These are phyloP conservation scores for Epizoanthus fatuus DNA, from an alignment of 92 coral and sea anemone genomes.

Conservation along the genomic window DNA sequence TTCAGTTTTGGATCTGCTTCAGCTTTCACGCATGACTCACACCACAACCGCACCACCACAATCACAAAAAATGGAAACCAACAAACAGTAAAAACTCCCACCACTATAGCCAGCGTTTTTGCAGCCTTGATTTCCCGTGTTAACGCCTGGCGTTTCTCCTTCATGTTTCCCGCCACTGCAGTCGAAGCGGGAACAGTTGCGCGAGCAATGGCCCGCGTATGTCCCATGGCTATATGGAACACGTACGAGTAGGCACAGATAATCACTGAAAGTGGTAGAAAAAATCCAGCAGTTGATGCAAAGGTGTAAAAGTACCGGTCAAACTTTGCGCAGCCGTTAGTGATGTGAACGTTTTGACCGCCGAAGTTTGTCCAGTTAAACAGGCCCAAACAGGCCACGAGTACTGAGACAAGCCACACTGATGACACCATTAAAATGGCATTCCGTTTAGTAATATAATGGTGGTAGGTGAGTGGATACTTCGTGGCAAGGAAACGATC, in stretches of 20 bases:
- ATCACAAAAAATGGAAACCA: conserved; percentile 84
- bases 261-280: conserved; percentile 81
- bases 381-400: conserved; percentile 80
- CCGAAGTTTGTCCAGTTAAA: conserved; percentile 85
- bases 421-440: conserved; percentile 70
- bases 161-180: conserved; percentile 11
- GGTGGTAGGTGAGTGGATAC: conserved; percentile 84
- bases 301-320: conserved; percentile 89
- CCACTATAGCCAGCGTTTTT: conserved; percentile 84
- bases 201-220: conserved; percentile 87
- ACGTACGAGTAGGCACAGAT: conserved; percentile 86
- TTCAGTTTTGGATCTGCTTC: conserved; percentile 49
- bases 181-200: conserved; percentile 57
- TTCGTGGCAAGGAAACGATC: conserved; percentile 89
- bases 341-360: conserved; percentile 44
- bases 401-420: conserved; percentile 83
- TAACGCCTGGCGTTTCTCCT: conserved; percentile 58
- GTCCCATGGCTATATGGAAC: conserved; percentile 87
- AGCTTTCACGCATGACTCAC: conserved; percentile 66
- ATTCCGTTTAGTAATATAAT: conserved; percentile 64
- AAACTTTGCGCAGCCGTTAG: conserved; percentile 82
- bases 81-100: conserved; percentile 85
- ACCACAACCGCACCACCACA: conserved; percentile 70
- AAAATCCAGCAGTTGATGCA: conserved; percentile 81
- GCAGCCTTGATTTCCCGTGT: conserved; percentile 89